A percentile compares a stretch with the other conserved stretches of the same genome.
These are phyloP conservation scores for Fabriciana adippe DNA, from an alignment of 2,888 invertebrate genomes.

Conservation along the genomic window DNA sequence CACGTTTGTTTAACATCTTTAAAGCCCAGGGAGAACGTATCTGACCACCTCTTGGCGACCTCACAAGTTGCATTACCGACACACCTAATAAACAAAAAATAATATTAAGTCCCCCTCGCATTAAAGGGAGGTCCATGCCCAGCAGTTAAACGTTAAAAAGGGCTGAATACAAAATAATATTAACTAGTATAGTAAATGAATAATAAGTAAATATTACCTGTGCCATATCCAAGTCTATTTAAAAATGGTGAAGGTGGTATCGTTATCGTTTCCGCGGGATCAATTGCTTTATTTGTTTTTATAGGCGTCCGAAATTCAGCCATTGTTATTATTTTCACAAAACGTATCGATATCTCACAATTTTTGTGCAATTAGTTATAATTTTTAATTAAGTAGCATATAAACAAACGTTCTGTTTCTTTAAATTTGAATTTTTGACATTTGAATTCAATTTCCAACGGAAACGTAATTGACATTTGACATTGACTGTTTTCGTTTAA, in stretches of 20 bases:
- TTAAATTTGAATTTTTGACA: slow-evolving; percentile 15
- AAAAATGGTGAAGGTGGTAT: slow-evolving; percentile 89
- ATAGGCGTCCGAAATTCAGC: slow-evolving; percentile 69
- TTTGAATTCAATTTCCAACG: slow-evolving; percentile 8
- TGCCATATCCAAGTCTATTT: slow-evolving; percentile 88
- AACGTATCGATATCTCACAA: not conserved
- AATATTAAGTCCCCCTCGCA: too few relatives aligned
- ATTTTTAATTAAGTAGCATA: too few relatives aligned
- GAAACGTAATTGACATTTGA: slow-evolving; percentile 8
- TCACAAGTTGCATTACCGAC: slow-evolving; percentile 88
- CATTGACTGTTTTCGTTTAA: slow-evolving; percentile 15
- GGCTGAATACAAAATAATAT: not conserved
- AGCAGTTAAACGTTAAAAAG: too few relatives aligned
- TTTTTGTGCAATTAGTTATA: not conserved
- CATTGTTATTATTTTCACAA: slow-evolving; percentile 34
- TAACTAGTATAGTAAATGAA: not conserved
- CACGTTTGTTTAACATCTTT: slow-evolving; percentile 85
- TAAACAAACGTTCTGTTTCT: not conserved
- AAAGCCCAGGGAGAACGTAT: slow-evolving; percentile 93
- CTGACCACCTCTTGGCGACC: slow-evolving; percentile 86
- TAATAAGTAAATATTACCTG: slow-evolving; percentile 73
- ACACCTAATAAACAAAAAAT: slow-evolving; percentile 79
- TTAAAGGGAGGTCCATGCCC: too few relatives aligned
- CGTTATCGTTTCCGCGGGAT: slow-evolving; percentile 58
- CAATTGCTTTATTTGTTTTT: slow-evolving; percentile 53